Conservation (phyloP, 2,113 vertebrate species). For the Upupa epops region DNA sequence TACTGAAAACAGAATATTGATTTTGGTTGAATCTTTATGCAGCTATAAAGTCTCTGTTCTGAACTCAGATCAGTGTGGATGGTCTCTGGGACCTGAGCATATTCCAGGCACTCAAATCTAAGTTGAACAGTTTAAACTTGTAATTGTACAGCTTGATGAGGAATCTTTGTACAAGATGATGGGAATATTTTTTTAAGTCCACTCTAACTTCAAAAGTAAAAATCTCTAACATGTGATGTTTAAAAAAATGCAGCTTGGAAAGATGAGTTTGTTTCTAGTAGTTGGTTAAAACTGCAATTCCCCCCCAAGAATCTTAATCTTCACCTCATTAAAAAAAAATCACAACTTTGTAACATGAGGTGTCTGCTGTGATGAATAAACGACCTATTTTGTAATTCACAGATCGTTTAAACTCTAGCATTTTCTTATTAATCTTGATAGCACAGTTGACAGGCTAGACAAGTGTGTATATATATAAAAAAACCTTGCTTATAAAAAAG, state of each 20-base stretch:
- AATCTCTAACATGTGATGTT: not conserved
- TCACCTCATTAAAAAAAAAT: constrained; percentile 54
- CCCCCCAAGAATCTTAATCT: not conserved
- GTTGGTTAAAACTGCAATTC: not conserved
- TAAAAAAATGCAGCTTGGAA: not conserved
- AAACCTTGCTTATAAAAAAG: not conserved
- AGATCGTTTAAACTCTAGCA: constrained; percentile 37
- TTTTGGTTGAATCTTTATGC: constrained; percentile 10
- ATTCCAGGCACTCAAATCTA: not conserved
- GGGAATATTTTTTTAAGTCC: not conserved
- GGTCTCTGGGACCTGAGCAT: not conserved
- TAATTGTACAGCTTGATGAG: not conserved
- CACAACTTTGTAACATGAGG: constrained; percentile 42
- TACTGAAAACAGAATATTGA: constrained; percentile 36
- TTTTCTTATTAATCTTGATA: constrained; percentile 41
- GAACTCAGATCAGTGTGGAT: not conserved
- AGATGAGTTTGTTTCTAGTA: not conserved
- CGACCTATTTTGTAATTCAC: constrained; percentile 57
- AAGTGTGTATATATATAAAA: not conserved
- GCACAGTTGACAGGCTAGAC: constrained; percentile 19
- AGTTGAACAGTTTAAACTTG: not conserved
- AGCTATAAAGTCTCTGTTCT: not conserved
- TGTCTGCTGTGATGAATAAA: constrained; percentile 57
- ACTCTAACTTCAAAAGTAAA: not conserved
- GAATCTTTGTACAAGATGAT: not conserved